Base-by-base conservation (phyloP, 2,113 vertebrate genomes). In the Eidolon helvum region DNA sequence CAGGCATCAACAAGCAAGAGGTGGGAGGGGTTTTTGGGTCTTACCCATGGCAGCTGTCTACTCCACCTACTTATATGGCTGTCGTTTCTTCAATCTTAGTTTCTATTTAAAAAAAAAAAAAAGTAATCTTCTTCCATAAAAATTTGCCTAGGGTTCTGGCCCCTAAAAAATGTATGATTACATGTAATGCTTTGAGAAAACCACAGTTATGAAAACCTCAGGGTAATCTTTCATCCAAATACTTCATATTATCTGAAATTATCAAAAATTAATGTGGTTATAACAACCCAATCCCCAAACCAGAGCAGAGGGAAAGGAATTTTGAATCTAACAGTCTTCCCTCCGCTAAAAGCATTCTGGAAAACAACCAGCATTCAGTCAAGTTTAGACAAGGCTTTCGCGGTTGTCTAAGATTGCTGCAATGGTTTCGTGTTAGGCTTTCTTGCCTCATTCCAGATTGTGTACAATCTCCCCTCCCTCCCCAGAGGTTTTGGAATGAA, bases 401-500 rank as follows among this genome's bases (percentile, higher is more conserved):
- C 10, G 21, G 75, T 71, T 6, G 45, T 84, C 61, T 65, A 45
- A 71, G 91, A 86, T 65, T 45, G 28, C 79, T 74, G 72, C 10
- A 10, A 3, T 86, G 69, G 55, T 38, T 92, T 92, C 66, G 7
- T 16, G n/a, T 63, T 66, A 75, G 82, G 79, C 69, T 80, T 30
- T 87, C 92, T 92, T 80, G 38, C 80, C 63, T 40, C n/a, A 75
- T 94, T 97, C 96, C 94, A 91, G 91, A 93, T 61, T 71, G 83
- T 97, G 95, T 96, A 71, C 79, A 83, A 72, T 87, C 79, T 68
- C 79, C 79, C 79, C 75, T 85, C 90, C 90, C 16, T 97, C 96
- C 94, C 83, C 40, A 87, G 94, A 75, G 95, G 69, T 83, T 97
- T 90, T 72, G 74, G 85, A 97, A 69, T 96, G 96, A 97, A 84